These are phyloP conservation scores for Shinisaurus crocodilurus DNA, from an alignment of 2,113 vertebrate genomes.

Conservation along the genomic window DNA sequence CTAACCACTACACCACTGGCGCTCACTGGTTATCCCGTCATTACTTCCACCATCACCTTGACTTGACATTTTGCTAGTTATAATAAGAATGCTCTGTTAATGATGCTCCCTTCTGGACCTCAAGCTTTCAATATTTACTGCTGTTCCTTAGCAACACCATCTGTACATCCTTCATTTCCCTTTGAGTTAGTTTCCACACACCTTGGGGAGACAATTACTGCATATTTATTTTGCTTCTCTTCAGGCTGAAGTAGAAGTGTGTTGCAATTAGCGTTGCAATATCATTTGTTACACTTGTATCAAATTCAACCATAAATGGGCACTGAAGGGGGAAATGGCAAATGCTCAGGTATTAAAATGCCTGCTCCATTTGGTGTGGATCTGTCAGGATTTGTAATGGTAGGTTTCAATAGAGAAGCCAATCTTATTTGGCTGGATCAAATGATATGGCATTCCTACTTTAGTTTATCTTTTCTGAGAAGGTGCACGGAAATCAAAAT, in stretches of 20 bases:
- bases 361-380: background rate
- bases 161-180: conserved; percentile 5
- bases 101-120: background rate
- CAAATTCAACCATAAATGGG: background rate
- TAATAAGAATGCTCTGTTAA: background rate
- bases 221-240: conserved; percentile 30
- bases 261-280: background rate
- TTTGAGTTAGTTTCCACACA: background rate
- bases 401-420: background rate
- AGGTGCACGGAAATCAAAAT: background rate
- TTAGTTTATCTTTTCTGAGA: background rate
- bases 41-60: background rate
- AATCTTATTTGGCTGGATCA: background rate
- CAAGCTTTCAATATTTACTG: background rate
- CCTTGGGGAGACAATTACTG: conserved; percentile 29
- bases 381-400: background rate
- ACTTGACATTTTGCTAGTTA: background rate
- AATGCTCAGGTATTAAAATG: background rate
- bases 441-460: background rate
- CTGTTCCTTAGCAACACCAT: conserved; percentile 26
- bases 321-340: background rate
- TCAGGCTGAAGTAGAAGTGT: conserved; percentile 6
- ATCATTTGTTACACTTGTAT: conserved; percentile 1
- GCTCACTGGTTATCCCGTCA: background rate
- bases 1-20: too few species aligned